Evolutionary conservation across 2,113 vertebrate genomes (phyloP), one percentile per base, ranked within the genome.

Genomic region (Tylochromis polylepis): DNA sequence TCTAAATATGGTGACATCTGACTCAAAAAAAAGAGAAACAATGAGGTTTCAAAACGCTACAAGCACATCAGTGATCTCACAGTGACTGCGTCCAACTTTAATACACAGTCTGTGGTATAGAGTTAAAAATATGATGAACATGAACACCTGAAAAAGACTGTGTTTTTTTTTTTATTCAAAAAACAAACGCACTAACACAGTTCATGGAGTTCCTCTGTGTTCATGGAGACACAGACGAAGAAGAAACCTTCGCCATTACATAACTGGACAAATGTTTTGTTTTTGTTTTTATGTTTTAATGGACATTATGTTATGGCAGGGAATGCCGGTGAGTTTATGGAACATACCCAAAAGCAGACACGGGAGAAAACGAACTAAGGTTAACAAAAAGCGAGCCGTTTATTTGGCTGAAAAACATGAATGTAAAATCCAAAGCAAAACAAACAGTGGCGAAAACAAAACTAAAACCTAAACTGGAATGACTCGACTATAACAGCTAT

Each of bases 201-300:
- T n/a, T n/a, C n/a, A n/a, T n/a, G 59, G 31, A 62, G 59, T 12
- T 31, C 57, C 15, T 59, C 14, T 59, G 57, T 0, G 57, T 62
- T 62, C 59, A 62, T 3, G 9, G 59, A 2, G 59, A 31, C 29
- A 60, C 16, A n/a, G 62, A 67, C 0, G 6, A 14, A 67, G 14
- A 22, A 0, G 3, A 46, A 72, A 46, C 22, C 16, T 0, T 27
- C 38, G 2, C 41, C 22, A 72, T 72, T 46, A 72, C 5, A 3
- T 5, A 49, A 16, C 3, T 49, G 46, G 14, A 6, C 8, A 72
- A 46, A 72, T 72, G 22, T 72, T 46, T 24, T 70, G 36, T 24
- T 60, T 60, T 18, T 60, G 58, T 60, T 70, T 70, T 65, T 36
- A 0, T 16, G 3, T 72, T 75, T 75, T 18, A 46, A 72, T 49